Evolutionary conservation across 2,113 vertebrate species (phyloP).

Genomic region (Charina bottae): DNA sequence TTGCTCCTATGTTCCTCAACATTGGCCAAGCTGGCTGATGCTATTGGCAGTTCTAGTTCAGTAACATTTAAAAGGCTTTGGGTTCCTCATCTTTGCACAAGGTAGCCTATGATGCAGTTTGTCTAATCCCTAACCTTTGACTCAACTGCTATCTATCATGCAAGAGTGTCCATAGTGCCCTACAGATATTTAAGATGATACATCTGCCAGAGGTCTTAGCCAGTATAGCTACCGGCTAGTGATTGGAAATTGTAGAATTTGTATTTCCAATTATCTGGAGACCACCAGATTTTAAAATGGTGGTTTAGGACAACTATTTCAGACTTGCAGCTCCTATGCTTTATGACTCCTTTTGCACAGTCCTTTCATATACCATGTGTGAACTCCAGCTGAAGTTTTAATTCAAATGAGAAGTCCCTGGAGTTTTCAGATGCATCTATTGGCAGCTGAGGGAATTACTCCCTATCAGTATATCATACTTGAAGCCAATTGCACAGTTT

Average conservation of each 20-base stretch:
- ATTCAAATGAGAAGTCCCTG: conserved; percentile 22
- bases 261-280: not conserved
- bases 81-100: not conserved
- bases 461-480: conserved; percentile 49
- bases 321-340: not conserved
- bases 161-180: not conserved
- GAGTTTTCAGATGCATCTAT: conserved; percentile 29
- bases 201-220: not conserved
- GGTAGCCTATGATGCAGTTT: not conserved
- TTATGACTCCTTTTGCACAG: not conserved
- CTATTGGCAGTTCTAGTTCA: not conserved
- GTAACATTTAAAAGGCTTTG: not conserved
- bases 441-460: conserved; percentile 53
- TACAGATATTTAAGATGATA: not conserved
- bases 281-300: not conserved
- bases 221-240: not conserved
- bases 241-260: not conserved
- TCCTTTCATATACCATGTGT: not conserved
- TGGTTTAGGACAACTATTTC: not conserved
- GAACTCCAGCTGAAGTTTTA: not conserved
- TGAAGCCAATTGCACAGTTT: conserved; percentile 31
- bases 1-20: not conserved
- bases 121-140: not conserved
- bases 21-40: not conserved
- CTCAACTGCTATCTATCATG: not conserved